A percentile compares a stretch with the other conserved stretches of the same genome.
These are phyloP conservation scores for Cossypha heuglini DNA, from an alignment of 2,797 vertebrate species.

Conservation along the genomic window DNA sequence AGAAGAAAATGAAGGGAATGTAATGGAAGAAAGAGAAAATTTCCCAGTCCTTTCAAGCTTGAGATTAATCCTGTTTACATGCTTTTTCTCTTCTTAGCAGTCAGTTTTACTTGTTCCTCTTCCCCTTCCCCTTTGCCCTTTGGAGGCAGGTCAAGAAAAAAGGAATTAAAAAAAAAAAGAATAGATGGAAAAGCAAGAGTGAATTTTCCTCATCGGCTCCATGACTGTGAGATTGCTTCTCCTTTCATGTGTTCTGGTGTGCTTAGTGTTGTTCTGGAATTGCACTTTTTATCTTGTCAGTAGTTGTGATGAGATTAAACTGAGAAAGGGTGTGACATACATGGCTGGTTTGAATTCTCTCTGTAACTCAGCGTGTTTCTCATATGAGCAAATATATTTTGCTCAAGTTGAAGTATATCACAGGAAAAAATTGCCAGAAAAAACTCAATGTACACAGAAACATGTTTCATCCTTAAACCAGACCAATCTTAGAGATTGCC, in stretches of 20 bases:
- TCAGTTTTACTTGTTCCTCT: not conserved
- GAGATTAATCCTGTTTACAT: not conserved
- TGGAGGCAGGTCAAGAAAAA: rapidly evolving
- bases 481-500: not conserved
- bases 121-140: not conserved
- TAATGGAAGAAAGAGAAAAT: not conserved
- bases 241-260: not conserved
- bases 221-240: not conserved
- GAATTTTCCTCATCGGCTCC: not conserved
- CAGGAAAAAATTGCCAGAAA: not conserved
- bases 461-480: not conserved
- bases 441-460: not conserved
- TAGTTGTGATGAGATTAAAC: not conserved
- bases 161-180: not conserved
- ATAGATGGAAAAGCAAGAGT: not conserved
- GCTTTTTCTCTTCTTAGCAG: not conserved
- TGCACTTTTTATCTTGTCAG: not conserved
- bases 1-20: not conserved
- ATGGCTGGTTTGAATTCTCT: not conserved
- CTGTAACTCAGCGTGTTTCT: not conserved
- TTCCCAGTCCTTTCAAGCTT: not conserved
- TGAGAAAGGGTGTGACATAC: not conserved
- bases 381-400: not conserved
- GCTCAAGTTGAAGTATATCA: not conserved
- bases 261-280: not conserved